Conservation (phyloP, 1,140 invertebrate genomes). For the Spodoptera litura region DNA sequence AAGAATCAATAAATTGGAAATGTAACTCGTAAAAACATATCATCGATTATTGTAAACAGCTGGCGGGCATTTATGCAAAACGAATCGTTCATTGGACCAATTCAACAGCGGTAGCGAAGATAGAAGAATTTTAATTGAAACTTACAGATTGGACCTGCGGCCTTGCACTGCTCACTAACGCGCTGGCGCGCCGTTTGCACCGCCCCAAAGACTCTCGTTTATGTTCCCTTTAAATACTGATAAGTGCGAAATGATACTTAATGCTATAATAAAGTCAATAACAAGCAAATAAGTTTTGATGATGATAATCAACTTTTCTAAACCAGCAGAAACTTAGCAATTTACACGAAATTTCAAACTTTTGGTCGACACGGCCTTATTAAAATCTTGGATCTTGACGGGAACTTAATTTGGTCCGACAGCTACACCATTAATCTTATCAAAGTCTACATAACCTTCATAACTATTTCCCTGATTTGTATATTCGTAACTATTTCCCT, state of each 20-base stretch:
- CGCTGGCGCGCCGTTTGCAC: background rate
- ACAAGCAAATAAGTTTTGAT: background rate
- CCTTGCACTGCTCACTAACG: conserved; percentile 10
- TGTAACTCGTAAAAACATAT: conserved; percentile 83
- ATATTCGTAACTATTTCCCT: conserved; percentile 46
- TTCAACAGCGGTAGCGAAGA: conserved; percentile 80
- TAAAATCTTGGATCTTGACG: conserved; percentile 79
- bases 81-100: conserved; percentile 75
- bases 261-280: background rate
- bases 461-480: background rate
- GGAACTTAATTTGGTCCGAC: conserved; percentile 79
- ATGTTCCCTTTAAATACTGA: conserved; percentile 8
- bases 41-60: conserved; percentile 84
- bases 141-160: conserved; percentile 60
- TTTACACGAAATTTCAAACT: conserved; percentile 76
- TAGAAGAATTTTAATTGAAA: conserved; percentile 73
- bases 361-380: conserved; percentile 76
- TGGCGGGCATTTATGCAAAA: conserved; percentile 83
- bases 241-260: background rate
- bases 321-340: conserved; percentile 67
- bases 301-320: background rate
- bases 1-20: conserved; percentile 84
- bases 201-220: conserved; percentile 20
- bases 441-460: conserved; percentile 59
- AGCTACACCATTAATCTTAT: conserved; percentile 79